Conservation (phyloP, 1,140 invertebrate species). For the Euura saliciscinereae region DNA sequence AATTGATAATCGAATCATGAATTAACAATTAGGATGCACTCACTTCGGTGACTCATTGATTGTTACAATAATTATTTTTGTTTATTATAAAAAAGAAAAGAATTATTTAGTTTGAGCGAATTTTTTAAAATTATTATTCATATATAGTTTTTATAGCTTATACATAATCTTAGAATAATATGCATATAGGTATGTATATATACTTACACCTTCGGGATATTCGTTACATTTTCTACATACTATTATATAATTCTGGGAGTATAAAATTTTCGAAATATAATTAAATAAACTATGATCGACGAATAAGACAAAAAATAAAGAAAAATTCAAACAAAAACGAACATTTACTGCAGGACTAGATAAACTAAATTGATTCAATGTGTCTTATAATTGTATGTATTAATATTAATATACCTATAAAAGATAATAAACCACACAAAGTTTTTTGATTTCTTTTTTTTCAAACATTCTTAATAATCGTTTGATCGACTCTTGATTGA, state of each 20-base stretch:
- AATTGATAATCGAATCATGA: too few species aligned
- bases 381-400: not conserved
- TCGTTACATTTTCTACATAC: too few species aligned
- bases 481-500: not conserved
- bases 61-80: not conserved
- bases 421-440: not conserved
- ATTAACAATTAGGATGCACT: too few species aligned
- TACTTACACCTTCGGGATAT: too few species aligned
- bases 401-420: not conserved
- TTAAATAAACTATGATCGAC: not conserved
- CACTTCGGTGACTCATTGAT: too few species aligned
- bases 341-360: not conserved
- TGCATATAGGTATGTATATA: too few species aligned
- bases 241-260: too few species aligned
- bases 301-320: not conserved
- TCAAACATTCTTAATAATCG: not conserved
- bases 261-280: too few species aligned
- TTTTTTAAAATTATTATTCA: not conserved
- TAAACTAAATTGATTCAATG: not conserved
- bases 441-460: not conserved
- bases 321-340: not conserved
- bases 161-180: too few species aligned
- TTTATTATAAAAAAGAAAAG: not conserved
- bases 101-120: slow-evolving; percentile 3
- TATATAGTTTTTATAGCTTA: too few species aligned